Base-by-base conservation (phyloP, 1,140 invertebrate genomes). In the Tetragnatha versicolor region DNA sequence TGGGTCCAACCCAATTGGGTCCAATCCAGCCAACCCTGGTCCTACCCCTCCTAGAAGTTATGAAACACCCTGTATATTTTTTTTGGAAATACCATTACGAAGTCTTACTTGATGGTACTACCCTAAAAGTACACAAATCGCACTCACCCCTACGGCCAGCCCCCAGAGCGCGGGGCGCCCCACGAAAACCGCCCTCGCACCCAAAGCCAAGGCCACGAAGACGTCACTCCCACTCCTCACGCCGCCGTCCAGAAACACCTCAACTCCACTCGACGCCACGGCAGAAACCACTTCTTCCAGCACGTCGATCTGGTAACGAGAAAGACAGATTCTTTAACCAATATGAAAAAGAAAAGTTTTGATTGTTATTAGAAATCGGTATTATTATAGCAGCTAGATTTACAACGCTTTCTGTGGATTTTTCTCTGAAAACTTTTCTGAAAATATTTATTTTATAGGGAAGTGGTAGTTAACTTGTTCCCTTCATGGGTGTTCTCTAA, bases 131-230 rank as follows among this genome's bases (percentile, higher is more conserved):
- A n/a, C n/a, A n/a, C n/a, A n/a, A n/a, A n/a, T n/a, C n/a, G n/a
- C 7, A n/a, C 65, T 61, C 61, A 69, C 76, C 2, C 12, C 45
- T 0, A 31, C 0, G 3, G 92, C 88, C n/a, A 98, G 85, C 1
- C 94, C 96, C 93, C 94, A 98, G 0, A 98, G 81, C 33, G 93
- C 89, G 0, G 96, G 94, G 75, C 96, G 89, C 3, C 95, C 96
- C 29, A 96, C 87, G 84, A 98, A 98, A 27, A 95, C 91, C 89
- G 91, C 82, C 33, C 80, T 92, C 1, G 96, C 96, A 4, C 96
- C 96, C 6, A 97, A 85, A 0, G 94, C 94, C 31, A 98, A 83
- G 5, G 95, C 94, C 87, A 96, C 97, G 53, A 97, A 92, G 2
- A 97, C 90, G 86, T 97, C 95, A 39, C 92, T 92, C 12, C 95